These are phyloP conservation scores for Galbula dea DNA, from an alignment of 2,113 vertebrate genomes.

Conservation along the genomic window DNA sequence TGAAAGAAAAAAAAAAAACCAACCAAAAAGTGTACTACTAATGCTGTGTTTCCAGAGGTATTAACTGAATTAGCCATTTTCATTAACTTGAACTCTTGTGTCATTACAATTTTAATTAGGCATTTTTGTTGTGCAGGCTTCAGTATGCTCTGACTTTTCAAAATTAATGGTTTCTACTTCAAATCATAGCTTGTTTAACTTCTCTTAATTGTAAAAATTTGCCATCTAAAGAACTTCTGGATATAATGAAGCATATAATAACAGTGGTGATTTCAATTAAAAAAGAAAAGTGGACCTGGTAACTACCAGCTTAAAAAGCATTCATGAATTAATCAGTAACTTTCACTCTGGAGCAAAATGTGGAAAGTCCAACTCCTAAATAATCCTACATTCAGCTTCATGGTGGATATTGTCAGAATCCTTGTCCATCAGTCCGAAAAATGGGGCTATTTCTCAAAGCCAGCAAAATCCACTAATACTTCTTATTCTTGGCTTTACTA, in stretches of 20 bases:
- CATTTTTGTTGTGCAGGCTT: not conserved
- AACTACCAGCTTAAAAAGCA: not conserved
- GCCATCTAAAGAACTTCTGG: not conserved
- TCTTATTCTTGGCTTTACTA: constrained; percentile 60
- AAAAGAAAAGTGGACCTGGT: not conserved
- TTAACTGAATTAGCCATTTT: not conserved
- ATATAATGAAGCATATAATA: not conserved
- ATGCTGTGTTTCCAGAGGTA: not conserved
- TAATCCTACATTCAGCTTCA: not conserved
- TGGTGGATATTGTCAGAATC: not conserved
- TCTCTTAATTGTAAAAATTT: not conserved
- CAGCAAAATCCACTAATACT: constrained; percentile 11
- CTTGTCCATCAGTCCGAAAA: not conserved
- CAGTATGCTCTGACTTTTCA: not conserved
- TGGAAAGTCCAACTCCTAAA: not conserved
- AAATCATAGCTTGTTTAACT: not conserved
- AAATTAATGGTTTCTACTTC: not conserved
- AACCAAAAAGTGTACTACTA: not conserved
- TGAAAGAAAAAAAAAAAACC: not conserved
- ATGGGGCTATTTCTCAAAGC: not conserved
- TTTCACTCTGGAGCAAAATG: not conserved
- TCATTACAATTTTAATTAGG: not conserved
- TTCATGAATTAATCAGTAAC: not conserved
- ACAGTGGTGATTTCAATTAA: not conserved
- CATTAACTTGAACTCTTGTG: not conserved